Percentiles rank a stretch among this genome's conserved stretches.
These are phyloP conservation scores for Bagarius yarrelli DNA, from an alignment of 2,113 vertebrate species.

Conservation along the genomic window DNA sequence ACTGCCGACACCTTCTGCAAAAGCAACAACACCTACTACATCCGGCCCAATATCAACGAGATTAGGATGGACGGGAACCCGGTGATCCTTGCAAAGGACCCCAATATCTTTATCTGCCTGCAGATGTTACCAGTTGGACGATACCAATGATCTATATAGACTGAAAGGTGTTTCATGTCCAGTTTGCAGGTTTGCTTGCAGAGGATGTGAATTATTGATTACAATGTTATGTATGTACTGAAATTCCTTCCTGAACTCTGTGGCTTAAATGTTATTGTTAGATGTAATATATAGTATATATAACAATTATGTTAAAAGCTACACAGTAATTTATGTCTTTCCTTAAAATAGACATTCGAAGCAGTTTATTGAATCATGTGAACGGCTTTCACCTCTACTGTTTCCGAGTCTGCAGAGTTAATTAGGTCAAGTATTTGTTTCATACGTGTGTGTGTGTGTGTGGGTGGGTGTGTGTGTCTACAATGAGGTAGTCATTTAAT, in stretches of 20 bases:
- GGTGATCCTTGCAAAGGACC: slow-evolving; percentile 82
- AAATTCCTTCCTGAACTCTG: slow-evolving; percentile 21
- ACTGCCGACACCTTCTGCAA: slow-evolving; percentile 90
- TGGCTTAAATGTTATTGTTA: slow-evolving; percentile 29
- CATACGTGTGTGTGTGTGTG: slow-evolving; percentile 4
- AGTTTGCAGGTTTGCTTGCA: slow-evolving; percentile 24
- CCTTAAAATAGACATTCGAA: slow-evolving; percentile 39
- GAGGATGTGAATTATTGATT: slow-evolving; percentile 32
- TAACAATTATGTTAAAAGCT: slow-evolving; percentile 33
- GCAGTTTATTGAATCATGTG: slow-evolving; percentile 55
- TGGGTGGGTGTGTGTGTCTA: slow-evolving; percentile 12
- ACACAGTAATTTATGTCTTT: slow-evolving; percentile 34
- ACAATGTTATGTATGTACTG: slow-evolving; percentile 32
- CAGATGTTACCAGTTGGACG: slow-evolving; percentile 83
- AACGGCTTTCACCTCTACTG: slow-evolving; percentile 55
- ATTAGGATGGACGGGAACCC: slow-evolving; percentile 93
- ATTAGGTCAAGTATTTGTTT: slow-evolving; percentile 27
- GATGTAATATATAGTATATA: slow-evolving; percentile 6
- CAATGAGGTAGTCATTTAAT: slow-evolving; percentile 42
- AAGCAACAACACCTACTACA: slow-evolving; percentile 84
- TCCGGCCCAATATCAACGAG: slow-evolving; percentile 82
- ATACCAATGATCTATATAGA: slow-evolving; percentile 76
- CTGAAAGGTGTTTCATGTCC: slow-evolving; percentile 27
- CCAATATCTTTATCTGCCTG: slow-evolving; percentile 90
- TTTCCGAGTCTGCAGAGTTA: slow-evolving; percentile 56